Conservation (phyloP, 1,140 invertebrate species). For the Caerostris darwini region DNA sequence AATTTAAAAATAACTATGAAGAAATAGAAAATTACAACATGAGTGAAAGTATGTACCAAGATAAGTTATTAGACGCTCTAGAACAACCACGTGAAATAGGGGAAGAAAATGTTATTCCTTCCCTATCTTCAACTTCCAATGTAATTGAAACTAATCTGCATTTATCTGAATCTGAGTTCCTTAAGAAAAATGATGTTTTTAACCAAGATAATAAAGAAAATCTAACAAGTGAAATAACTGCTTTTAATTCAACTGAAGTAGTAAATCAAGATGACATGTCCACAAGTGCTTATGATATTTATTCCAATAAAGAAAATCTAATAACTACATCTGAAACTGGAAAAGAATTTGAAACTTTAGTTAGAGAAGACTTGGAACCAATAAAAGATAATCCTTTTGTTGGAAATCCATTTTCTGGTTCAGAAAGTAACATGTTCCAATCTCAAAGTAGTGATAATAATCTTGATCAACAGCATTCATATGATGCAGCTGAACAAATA, state of each 20-base stretch:
- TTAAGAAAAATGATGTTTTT: not conserved
- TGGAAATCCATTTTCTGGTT: not conserved
- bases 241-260: not conserved
- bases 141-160: conserved; percentile 7
- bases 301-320: conserved; percentile 12
- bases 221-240: not conserved
- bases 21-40: not conserved
- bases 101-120: conserved; percentile 18
- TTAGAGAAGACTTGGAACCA: not conserved
- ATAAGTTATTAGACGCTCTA: not conserved
- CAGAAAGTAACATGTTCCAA: not conserved
- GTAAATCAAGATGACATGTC: not conserved
- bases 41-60: conserved; percentile 36
- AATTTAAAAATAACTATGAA: not conserved
- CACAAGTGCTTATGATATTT: conserved; percentile 18
- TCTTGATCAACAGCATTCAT: not conserved
- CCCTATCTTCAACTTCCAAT: not conserved
- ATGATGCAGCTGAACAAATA: conserved; percentile 16
- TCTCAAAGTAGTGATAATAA: not conserved
- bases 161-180: not conserved
- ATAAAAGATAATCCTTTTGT: not conserved
- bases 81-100: conserved; percentile 51
- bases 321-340: too few species aligned
- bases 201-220: not conserved
- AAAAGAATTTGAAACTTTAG: not conserved